Evolutionary conservation across 1,140 invertebrate genomes (phyloP), one percentile per base, ranked within the genome.

Genomic region (Cydia fagiglandana): DNA sequence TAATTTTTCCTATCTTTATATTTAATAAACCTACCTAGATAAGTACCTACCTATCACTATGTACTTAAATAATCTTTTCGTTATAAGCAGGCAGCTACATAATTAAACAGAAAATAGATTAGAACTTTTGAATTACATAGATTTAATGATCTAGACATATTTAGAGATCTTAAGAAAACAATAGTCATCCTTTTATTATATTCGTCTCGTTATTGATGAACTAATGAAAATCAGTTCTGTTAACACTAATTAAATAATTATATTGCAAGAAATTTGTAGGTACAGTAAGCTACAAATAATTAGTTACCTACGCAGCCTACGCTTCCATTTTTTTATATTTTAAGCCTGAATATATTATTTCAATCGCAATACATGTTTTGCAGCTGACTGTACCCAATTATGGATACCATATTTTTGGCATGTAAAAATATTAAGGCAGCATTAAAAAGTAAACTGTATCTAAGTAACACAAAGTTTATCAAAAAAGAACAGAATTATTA

Each of bases 401-500:
- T 41, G 38, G 5, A 61, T 61, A 61, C 56, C 56, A 61, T 61
- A 61, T 20, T 61, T 61, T 61, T 61, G 56, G 56, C 56, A 61
- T 61, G 20, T 61, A 61, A n/a, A 61, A 5, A n/a, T 9, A 9
- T 61, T 24, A 61, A 61, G 53, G 53, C 17, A 61, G 53, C 17
- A 61, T 61, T 61, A 7, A 61, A 61, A 24, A 20, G 6, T 17
- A 61, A 61, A 61, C 13, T 61, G 9, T 61, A 12, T 61, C 17
- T 61, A 61, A 61, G 56, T 61, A 24, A 61, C 9, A 61, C 56
- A 61, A 9, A 0, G 15, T 17, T 2, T 61, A 61, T 9, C 5
- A 30, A 24, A 24, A 61, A 61, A 9, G 6, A 61, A 61, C 56
- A 61, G 17, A n/a, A 7, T 24, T 7, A 10, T 24, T 61, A 53